Evolutionary conservation across 2,113 vertebrate species (phyloP), one percentile per base, ranked within the genome.

Genomic region (Lasiurus borealis): DNA sequence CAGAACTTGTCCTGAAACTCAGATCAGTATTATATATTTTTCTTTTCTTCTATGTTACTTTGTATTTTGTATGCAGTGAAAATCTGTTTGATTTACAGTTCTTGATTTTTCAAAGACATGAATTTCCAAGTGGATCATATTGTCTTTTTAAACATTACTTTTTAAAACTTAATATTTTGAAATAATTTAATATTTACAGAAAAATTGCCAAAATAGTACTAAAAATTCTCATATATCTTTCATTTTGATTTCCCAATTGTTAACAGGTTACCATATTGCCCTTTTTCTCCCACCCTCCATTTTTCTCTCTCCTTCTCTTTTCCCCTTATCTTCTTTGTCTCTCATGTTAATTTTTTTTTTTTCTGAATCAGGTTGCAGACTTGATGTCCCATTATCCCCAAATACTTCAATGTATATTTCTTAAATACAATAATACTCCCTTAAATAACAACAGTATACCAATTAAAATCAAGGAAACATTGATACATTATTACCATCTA

Each of bases 171-270:
- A 3, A 27, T 89, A 68, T 80, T 94, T 90, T 92, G 71, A 92
- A 92, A 80, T 96, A 80, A 57, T 78, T 92, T 82, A 52, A 93
- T 13, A 68, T 94, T 93, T 91, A 82, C 4, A 83, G 86, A 91
- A 40, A 86, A 54, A 19, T 85, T 85, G 14, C 27, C 52, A 71
- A 48, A 93, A 48, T 69, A 75, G 10, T 84, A 62, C 19, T 78
- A 80, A 64, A 83, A 31, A 62, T 8, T 64, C 8, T 80, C 6
- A 40, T 16, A 44, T 57, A 57, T 78, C 8, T 11, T 52, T 85
- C 11, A 71, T 46, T 13, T 36, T 36, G 14, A 68, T 75, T 69
- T 4, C 40, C 3, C 57, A 81, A 31, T 87, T 91, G 36, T 93
- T 77, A 71, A 50, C 12, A 91, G 44, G 84, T 90, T 81, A 46